A percentile compares a stretch with the other conserved stretches of the same genome.
Evolutionary conservation across 2,113 vertebrate genomes (phyloP).

Genomic region (Amblyopsis rosae): DNA sequence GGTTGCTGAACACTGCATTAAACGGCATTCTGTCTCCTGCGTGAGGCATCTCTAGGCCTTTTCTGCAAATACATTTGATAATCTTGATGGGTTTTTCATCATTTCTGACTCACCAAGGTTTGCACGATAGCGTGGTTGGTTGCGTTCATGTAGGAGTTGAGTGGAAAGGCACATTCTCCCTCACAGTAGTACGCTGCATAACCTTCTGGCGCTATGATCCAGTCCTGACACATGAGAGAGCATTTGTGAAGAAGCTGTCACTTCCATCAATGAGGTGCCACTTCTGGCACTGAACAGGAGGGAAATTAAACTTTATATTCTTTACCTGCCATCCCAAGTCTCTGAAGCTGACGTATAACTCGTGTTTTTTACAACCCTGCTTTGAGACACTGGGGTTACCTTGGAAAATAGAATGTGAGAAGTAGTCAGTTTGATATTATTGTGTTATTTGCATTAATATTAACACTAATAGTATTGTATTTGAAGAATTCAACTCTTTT

Average conservation of each 20-base stretch:
- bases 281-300: not conserved
- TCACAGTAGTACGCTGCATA: conserved; percentile 96
- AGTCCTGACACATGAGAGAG: conserved; percentile 80
- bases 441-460: not conserved
- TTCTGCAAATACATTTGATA: not conserved
- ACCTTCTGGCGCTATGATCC: conserved; percentile 97
- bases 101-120: conserved; percentile 86
- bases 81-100: not conserved
- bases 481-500: not conserved
- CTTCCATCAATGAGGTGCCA: not conserved
- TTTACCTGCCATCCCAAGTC: conserved; percentile 98
- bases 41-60: too few species aligned
- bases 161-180: conserved; percentile 93
- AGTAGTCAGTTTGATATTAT: not conserved
- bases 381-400: conserved; percentile 88
- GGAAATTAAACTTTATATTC: not conserved
- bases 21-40: too few species aligned
- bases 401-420: conserved; percentile 49
- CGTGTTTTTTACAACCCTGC: conserved; percentile 95
- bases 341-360: conserved; percentile 96
- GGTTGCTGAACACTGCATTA: too few species aligned
- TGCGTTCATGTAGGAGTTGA: conserved; percentile 98
- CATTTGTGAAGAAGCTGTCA: not conserved
- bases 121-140: conserved; percentile 98
- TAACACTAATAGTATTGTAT: not conserved